phyloP scores from a whole-genome alignment of 1,140 invertebrate genomes.

The Platyura marginata region DNA sequence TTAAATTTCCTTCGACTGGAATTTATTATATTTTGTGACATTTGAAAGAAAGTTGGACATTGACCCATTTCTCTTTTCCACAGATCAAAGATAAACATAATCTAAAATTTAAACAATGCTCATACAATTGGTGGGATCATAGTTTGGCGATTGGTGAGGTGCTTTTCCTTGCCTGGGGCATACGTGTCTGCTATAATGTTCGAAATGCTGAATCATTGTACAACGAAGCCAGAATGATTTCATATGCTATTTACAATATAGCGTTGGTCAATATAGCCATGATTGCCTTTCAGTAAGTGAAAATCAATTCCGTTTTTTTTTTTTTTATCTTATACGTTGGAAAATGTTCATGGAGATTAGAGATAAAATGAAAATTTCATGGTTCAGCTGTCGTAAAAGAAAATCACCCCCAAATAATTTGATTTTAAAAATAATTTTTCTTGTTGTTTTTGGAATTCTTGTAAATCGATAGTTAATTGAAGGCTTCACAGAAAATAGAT shows the following conservation, averaged over 20 bases:
- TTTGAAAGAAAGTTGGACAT: too few relatives aligned
- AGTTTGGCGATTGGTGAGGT: conserved; percentile 75
- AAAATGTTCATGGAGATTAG: too few relatives aligned
- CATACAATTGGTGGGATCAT: conserved; percentile 87
- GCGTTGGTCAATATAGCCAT: conserved; percentile 78
- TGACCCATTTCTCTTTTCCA: conserved; percentile 9
- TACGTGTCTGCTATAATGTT: conserved; percentile 77
- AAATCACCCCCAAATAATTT: too few relatives aligned
- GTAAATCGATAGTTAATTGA: too few relatives aligned
- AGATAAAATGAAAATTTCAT: too few relatives aligned
- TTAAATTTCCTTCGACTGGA: too few relatives aligned
- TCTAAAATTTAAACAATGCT: conserved; percentile 74
- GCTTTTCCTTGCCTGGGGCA: conserved; percentile 75
- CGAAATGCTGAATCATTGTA: conserved; percentile 80
- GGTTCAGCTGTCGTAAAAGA: too few relatives aligned
- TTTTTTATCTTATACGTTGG: neutral
- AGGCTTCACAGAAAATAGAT: too few relatives aligned
- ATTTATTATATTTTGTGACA: too few relatives aligned
- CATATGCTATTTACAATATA: conserved; percentile 87
- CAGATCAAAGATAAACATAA: conserved; percentile 49
- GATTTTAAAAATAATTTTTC: too few relatives aligned
- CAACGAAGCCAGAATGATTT: conserved; percentile 81
- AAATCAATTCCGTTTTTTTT: neutral
- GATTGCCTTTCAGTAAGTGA: conserved; percentile 80
- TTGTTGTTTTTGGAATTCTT: neutral